Evolutionary conservation across 2,888 invertebrate genomes (phyloP).

Genomic region (Xylocampa areola): DNA sequence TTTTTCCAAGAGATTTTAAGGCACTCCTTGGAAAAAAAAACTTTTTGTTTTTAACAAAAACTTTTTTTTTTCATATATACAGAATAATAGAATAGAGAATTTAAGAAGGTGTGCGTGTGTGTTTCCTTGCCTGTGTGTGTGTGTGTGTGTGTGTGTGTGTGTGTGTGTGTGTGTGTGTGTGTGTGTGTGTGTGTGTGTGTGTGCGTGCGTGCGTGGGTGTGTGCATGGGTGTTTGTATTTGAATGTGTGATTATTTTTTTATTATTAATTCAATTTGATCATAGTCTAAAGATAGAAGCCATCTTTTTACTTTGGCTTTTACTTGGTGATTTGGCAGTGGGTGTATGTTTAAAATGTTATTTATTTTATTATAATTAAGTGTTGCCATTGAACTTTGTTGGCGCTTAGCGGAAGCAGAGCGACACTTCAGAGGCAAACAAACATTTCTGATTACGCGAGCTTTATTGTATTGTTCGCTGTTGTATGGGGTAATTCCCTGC

Average conservation of each 20-base stretch:
- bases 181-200: no score
- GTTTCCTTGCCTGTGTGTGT: background rate
- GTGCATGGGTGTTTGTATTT: no score
- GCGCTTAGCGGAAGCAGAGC: no score
- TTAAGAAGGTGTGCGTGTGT: no score
- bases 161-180: constrained; percentile 2
- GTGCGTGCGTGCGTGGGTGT: no score
- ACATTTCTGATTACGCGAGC: constrained; percentile 1
- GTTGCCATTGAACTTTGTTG: background rate
- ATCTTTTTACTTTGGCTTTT: background rate
- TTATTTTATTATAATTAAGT: constrained; percentile 5
- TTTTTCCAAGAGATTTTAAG: no score
- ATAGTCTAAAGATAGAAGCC: constrained; percentile 5
- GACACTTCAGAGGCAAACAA: background rate
- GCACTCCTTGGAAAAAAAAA: no score
- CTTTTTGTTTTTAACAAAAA: no score
- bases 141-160: background rate
- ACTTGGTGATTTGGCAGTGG: constrained; percentile 1
- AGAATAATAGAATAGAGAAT: no score
- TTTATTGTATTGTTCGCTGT: no score
- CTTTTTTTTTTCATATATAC: no score
- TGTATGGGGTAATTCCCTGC: background rate
- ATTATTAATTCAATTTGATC: background rate
- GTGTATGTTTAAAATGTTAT: constrained; percentile 2
- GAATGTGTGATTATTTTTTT: background rate